A percentile compares a stretch with the other conserved stretches of the same genome.
These are phyloP conservation scores for Eristalis intricaria DNA, from an alignment of 2,888 invertebrate genomes.

Conservation along the genomic window DNA sequence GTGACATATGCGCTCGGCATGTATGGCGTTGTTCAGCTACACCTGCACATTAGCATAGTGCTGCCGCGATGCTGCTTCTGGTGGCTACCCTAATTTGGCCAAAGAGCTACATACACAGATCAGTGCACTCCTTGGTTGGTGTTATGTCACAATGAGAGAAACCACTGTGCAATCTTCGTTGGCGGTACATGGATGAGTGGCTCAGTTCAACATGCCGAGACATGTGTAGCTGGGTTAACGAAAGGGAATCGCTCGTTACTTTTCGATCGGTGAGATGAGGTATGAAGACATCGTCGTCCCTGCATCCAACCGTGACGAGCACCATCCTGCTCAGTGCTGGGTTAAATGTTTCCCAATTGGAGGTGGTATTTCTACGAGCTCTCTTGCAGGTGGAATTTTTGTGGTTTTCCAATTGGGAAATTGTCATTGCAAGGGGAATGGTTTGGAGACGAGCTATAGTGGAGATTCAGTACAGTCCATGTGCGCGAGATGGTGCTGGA, in stretches of 20 bases:
- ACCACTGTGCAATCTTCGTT: conserved; percentile 26
- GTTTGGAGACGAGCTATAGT: background rate
- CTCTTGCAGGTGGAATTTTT: conserved; percentile 23
- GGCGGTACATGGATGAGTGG: conserved; percentile 29
- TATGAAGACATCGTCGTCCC: conserved; percentile 43
- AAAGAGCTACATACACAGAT: conserved; percentile 22
- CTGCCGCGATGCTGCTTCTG: conserved; percentile 38
- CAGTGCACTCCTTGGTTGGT: conserved; percentile 40
- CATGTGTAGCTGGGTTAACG: conserved; percentile 33
- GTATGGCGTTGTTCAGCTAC: conserved; percentile 35
- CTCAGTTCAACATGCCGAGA: conserved; percentile 31
- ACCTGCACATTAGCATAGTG: conserved; percentile 69
- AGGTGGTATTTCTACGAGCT: conserved; percentile 5
- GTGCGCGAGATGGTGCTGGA: background rate
- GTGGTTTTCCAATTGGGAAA: background rate
- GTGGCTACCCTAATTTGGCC: conserved; percentile 63
- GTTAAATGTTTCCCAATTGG: conserved; percentile 21
- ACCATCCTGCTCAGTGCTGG: background rate
- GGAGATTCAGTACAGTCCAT: background rate
- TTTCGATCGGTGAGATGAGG: conserved; percentile 8
- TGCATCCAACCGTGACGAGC: conserved; percentile 42
- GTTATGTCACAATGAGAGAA: conserved; percentile 70
- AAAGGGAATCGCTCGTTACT: conserved; percentile 56
- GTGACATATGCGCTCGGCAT: conserved; percentile 62
- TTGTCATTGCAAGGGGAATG: background rate